Evolutionary conservation across 2,113 vertebrate species (phyloP).

Genomic region (Brachyhypopomus gauderio): DNA sequence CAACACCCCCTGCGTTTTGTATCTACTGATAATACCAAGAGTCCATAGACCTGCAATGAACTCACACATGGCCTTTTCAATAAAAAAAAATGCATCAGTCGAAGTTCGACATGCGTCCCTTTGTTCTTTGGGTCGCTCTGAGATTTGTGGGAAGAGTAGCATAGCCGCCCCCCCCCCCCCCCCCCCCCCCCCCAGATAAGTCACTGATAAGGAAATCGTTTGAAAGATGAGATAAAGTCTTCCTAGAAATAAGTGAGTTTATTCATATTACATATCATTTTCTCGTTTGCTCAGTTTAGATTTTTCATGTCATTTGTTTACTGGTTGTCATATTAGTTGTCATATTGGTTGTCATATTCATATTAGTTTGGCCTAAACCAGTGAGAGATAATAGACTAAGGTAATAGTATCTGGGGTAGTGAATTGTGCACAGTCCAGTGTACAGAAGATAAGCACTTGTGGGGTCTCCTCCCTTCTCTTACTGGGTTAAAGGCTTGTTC

Average conservation of each 20-base stretch:
- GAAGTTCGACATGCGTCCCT: conserved; percentile 2
- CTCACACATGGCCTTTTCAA: conserved; percentile 55
- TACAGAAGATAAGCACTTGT: conserved; percentile 1
- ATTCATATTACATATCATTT: conserved; percentile 13
- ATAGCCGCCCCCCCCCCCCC: too few relatives aligned
- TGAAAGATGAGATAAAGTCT: neutral
- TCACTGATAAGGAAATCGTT: conserved; percentile 11
- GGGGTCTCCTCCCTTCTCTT: neutral
- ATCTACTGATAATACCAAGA: conserved; percentile 37
- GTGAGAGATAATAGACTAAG: too few relatives aligned
- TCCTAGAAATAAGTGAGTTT: conserved; percentile 24
- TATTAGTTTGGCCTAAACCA: neutral
- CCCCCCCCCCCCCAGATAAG: neutral
- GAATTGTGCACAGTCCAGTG: neutral
- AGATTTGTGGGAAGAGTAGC: neutral
- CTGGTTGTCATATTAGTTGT: neutral
- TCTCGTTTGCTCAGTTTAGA: neutral
- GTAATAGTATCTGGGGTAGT: neutral
- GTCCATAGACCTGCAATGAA: conserved; percentile 69
- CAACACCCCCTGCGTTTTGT: conserved; percentile 51
- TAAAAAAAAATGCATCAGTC: conserved; percentile 46
- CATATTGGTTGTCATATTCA: too few relatives aligned
- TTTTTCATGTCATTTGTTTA: neutral
- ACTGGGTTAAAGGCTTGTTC: conserved; percentile 38
- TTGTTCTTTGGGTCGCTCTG: neutral